These are phyloP conservation scores for Lagodon rhomboides DNA, from an alignment of 2,797 vertebrate genomes.

Conservation along the genomic window DNA sequence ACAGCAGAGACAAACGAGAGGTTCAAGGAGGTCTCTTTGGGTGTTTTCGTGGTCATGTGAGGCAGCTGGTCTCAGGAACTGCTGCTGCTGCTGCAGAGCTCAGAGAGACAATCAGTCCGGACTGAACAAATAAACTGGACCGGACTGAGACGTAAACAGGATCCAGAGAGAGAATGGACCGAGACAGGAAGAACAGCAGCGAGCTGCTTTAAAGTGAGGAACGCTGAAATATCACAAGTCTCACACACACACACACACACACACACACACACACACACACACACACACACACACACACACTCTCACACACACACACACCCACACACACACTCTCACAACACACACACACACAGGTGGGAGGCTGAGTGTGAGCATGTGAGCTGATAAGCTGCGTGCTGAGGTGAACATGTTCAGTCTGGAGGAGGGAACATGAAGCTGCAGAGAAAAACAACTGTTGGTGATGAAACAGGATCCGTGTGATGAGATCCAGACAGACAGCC, in stretches of 20 bases:
- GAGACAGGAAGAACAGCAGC: constrained; percentile 5
- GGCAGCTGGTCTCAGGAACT: no score
- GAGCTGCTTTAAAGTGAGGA: not conserved
- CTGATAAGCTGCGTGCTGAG: constrained; percentile 44
- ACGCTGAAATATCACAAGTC: constrained; percentile 30
- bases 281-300: no score
- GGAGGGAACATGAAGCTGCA: constrained; percentile 8
- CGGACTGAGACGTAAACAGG: constrained; percentile 20
- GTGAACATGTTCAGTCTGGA: constrained; percentile 8
- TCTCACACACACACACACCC: no score
- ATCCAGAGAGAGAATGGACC: constrained; percentile 19
- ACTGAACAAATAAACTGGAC: constrained; percentile 29
- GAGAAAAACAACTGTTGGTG: not conserved
- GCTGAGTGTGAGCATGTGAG: not conserved
- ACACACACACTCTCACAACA: no score
- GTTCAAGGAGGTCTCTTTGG: no score
- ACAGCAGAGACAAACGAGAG: no score
- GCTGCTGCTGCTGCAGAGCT: not conserved
- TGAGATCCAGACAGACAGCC: constrained; percentile 7
- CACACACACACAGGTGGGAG: not conserved
- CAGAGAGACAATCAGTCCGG: not conserved
- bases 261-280: no score
- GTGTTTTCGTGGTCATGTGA: no score
- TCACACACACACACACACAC: no score
- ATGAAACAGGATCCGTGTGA: not conserved